phyloP scores from a whole-genome alignment of 2,888 invertebrate species.

The Escarpia spicata region DNA sequence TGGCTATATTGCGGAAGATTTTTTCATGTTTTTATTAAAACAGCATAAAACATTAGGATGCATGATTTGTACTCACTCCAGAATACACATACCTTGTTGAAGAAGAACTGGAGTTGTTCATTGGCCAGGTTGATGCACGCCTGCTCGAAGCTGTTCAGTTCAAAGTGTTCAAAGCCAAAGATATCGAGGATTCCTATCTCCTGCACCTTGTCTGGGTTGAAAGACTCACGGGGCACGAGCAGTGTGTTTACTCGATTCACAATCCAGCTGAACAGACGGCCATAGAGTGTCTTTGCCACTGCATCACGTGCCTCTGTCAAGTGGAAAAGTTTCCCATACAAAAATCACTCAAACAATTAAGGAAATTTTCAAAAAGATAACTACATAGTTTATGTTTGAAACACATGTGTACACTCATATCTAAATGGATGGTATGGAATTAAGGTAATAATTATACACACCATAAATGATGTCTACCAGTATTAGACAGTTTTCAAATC shows the following conservation, averaged over 20 bases:
- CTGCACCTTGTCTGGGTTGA: constrained; percentile 38
- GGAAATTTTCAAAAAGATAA: background rate
- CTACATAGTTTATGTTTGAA: background rate
- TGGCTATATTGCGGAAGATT: too few species aligned
- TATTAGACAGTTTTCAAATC: background rate
- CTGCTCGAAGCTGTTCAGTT: constrained; percentile 63
- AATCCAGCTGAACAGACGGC: constrained; percentile 68
- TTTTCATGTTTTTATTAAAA: too few species aligned
- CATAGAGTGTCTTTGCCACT: constrained; percentile 67
- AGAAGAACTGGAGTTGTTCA: constrained; percentile 64
- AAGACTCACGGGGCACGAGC: constrained; percentile 55
- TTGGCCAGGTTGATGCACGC: constrained; percentile 64
- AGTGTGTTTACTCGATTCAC: constrained; percentile 67
- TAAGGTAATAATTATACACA: background rate
- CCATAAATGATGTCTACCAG: background rate
- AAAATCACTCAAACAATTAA: background rate
- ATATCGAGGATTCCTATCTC: constrained; percentile 63
- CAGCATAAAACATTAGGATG: too few species aligned
- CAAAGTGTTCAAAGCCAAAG: constrained; percentile 64
- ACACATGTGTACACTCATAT: background rate
- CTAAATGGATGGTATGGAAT: background rate
- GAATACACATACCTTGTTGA: constrained; percentile 53
- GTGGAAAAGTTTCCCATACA: background rate
- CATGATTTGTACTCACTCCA: background rate
- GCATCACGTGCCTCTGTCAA: constrained; percentile 63